phyloP scores from a whole-genome alignment of 2,888 invertebrate genomes.

The Agrotis segetum region DNA sequence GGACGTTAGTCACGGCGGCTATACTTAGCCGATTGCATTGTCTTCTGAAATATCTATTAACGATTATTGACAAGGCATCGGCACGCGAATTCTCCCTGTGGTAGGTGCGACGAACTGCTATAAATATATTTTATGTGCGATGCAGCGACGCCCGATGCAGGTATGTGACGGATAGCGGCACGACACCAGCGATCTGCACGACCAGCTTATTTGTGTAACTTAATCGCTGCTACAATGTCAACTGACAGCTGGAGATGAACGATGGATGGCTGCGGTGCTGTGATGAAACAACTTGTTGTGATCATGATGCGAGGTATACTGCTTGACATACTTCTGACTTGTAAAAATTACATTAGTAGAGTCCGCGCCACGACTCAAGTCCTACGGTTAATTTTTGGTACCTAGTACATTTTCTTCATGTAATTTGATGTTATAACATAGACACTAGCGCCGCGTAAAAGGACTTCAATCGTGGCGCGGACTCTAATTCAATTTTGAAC shows the following conservation, averaged over 20 bases:
- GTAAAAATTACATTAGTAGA: too few relatives aligned
- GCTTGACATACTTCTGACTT: too few relatives aligned
- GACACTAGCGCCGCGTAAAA: too few relatives aligned
- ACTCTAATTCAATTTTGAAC: too few relatives aligned
- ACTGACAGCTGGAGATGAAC: slow-evolving; percentile 5
- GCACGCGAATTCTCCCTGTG: slow-evolving; percentile 88
- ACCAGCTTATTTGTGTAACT: slow-evolving; percentile 56
- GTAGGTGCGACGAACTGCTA: slow-evolving; percentile 90
- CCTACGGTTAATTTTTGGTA: too few relatives aligned
- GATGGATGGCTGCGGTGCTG: not conserved
- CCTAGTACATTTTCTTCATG: too few relatives aligned
- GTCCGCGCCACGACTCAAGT: too few relatives aligned
- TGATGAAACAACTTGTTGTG: not conserved
- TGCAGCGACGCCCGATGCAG: slow-evolving; percentile 76
- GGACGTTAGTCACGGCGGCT: slow-evolving; percentile 88
- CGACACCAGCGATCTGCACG: slow-evolving; percentile 48
- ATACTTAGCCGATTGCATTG: slow-evolving; percentile 90
- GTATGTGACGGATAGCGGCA: slow-evolving; percentile 73
- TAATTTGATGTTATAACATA: too few relatives aligned
- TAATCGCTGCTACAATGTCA: slow-evolving; percentile 37
- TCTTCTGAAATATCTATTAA: slow-evolving; percentile 91
- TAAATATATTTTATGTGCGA: slow-evolving; percentile 88
- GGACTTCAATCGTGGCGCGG: too few relatives aligned
- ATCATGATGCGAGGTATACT: not conserved
- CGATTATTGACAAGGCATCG: slow-evolving; percentile 91